phyloP scores from a whole-genome alignment of 2,888 invertebrate genomes.

The Lasioglossum malachurum region DNA sequence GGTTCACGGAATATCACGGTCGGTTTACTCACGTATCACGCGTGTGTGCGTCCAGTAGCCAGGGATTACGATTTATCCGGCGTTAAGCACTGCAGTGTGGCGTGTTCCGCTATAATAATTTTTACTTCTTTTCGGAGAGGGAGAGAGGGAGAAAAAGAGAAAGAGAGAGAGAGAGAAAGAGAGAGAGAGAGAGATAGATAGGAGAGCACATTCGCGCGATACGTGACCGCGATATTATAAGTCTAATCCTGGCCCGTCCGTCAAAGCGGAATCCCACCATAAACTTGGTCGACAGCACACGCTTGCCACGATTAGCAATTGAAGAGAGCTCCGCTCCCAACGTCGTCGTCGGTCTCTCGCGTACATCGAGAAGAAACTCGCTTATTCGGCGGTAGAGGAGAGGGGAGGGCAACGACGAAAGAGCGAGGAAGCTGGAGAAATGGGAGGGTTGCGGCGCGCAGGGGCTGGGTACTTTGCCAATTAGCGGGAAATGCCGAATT shows the following conservation, averaged over 20 bases:
- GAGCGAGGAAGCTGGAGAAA: slow-evolving; percentile 26
- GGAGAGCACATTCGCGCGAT: slow-evolving; percentile 34
- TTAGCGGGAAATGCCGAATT: background rate
- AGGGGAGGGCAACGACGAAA: background rate
- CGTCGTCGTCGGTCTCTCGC: slow-evolving; percentile 15
- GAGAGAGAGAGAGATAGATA: background rate
- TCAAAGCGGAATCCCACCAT: slow-evolving; percentile 63
- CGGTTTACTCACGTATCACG: slow-evolving; percentile 41
- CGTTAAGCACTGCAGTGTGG: slow-evolving; percentile 58
- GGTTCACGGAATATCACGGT: slow-evolving; percentile 10
- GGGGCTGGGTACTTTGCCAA: background rate
- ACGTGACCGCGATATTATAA: slow-evolving; percentile 56
- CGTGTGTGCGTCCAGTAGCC: slow-evolving; percentile 28
- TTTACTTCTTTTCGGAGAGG: background rate
- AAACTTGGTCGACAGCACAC: slow-evolving; percentile 41
- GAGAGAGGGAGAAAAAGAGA: background rate
- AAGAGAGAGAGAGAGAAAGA: background rate
- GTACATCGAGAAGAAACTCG: slow-evolving; percentile 54
- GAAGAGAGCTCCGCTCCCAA: slow-evolving; percentile 57
- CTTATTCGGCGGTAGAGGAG: background rate
- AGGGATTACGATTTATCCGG: slow-evolving; percentile 54
- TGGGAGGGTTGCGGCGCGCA: background rate
- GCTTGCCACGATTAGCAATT: slow-evolving; percentile 64
- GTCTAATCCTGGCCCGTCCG: slow-evolving; percentile 64
- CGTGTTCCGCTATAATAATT: slow-evolving; percentile 25